Conservation (phyloP, 2,888 invertebrate genomes). For the Tenthredo scrophulariae region DNA sequence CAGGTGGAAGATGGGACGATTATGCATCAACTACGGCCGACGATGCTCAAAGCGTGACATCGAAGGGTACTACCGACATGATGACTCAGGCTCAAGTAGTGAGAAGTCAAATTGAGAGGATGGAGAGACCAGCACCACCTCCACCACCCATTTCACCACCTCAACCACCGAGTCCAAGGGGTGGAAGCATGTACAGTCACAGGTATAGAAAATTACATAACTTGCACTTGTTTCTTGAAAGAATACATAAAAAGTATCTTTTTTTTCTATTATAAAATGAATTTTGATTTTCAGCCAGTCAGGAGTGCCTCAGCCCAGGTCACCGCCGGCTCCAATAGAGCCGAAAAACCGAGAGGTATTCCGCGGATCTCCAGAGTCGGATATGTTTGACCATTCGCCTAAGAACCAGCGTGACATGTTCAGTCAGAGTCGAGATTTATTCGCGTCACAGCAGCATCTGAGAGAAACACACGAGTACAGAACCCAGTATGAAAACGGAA, state of each 20-base stretch:
- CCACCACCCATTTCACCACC: conserved; percentile 82
- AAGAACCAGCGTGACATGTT: conserved; percentile 76
- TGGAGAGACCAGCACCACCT: conserved; percentile 80
- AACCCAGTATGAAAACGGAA: conserved; percentile 67
- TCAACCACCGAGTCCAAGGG: conserved; percentile 77
- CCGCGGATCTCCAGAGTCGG: conserved; percentile 74
- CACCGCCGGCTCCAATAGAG: conserved; percentile 85
- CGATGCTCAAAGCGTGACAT: conserved; percentile 75
- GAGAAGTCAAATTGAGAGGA: conserved; percentile 81
- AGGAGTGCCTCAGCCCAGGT: conserved; percentile 81
- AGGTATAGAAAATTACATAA: conserved; percentile 67
- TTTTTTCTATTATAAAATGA: not conserved
- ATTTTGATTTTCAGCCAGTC: conserved; percentile 72
- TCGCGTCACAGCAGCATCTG: conserved; percentile 73
- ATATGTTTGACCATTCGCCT: conserved; percentile 72
- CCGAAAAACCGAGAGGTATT: conserved; percentile 77
- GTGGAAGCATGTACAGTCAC: conserved; percentile 78
- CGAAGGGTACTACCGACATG: conserved; percentile 77
- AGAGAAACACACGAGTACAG: conserved; percentile 71
- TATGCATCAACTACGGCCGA: conserved; percentile 75
- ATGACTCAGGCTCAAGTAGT: conserved; percentile 77
- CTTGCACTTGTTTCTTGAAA: not conserved
- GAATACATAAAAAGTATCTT: not conserved
- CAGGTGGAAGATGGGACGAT: conserved; percentile 77
- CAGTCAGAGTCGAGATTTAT: conserved; percentile 74